Conservation (phyloP, 53 echinoderm and acorn worm genomes). For the Luidia sarsii region DNA sequence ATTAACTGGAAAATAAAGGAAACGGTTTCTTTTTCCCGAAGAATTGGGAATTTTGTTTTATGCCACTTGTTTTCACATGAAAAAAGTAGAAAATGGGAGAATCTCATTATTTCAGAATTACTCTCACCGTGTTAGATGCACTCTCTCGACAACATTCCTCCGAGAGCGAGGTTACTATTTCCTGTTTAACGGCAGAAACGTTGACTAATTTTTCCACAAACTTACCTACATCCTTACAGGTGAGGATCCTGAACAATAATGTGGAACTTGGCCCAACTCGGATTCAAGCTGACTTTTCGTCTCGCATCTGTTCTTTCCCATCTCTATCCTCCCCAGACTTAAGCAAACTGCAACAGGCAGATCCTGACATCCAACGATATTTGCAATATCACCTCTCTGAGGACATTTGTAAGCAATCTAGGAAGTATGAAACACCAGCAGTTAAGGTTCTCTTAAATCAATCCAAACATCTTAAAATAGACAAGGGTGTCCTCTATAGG, state of each 20-base stretch:
- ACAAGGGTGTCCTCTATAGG: neutral
- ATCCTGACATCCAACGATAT: neutral
- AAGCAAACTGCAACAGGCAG: neutral
- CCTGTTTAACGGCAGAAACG: neutral
- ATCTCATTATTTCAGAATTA: too few species aligned
- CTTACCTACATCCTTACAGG: neutral
- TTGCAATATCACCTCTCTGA: neutral
- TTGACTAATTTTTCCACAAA: too few species aligned
- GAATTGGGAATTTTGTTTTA: too few species aligned
- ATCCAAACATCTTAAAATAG: neutral
- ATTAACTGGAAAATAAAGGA: too few species aligned
- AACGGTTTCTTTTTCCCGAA: too few species aligned
- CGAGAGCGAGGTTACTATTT: too few species aligned
- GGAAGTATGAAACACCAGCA: neutral
- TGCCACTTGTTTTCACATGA: too few species aligned
- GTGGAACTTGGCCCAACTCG: neutral
- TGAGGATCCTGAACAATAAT: neutral
- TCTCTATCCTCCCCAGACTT: neutral
- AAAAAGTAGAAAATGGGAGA: too few species aligned
- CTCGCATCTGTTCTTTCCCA: neutral
- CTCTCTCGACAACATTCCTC: too few species aligned
- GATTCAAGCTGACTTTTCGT: neutral
- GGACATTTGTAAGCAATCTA: neutral
- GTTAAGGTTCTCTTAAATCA: too few species aligned
- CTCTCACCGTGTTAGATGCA: too few species aligned